A percentile compares a stretch with the other conserved stretches of the same genome.
Evolutionary conservation across 2,888 invertebrate genomes (phyloP).

Genomic region (Charanyca ferruginea): DNA sequence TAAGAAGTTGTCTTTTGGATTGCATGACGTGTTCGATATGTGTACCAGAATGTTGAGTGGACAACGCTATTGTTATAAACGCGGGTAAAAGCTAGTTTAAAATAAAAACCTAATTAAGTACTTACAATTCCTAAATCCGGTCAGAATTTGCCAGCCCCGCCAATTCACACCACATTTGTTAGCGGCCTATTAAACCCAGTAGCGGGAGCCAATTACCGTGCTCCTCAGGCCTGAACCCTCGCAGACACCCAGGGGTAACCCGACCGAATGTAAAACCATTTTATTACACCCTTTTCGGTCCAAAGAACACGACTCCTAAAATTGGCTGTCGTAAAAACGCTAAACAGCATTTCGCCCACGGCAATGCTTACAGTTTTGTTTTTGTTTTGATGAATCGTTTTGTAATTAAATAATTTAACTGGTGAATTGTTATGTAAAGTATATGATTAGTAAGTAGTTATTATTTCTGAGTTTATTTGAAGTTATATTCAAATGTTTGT

Average conservation of each 20-base stretch:
- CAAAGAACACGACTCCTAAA: slow-evolving; percentile 63
- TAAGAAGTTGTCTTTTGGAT: too few relatives aligned
- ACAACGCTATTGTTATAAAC: too few relatives aligned
- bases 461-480: not conserved
- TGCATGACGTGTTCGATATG: too few relatives aligned
- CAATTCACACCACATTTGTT: slow-evolving; percentile 85
- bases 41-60: too few relatives aligned
- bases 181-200: slow-evolving; percentile 81
- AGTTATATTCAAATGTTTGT: not conserved
- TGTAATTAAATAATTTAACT: slow-evolving; percentile 59
- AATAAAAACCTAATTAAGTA: not conserved
- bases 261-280: slow-evolving; percentile 67
- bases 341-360: slow-evolving; percentile 69
- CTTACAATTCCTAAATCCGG: slow-evolving; percentile 54
- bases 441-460: not conserved
- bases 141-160: slow-evolving; percentile 48
- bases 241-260: slow-evolving; percentile 64
- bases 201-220: slow-evolving; percentile 82
- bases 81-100: not conserved
- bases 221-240: slow-evolving; percentile 66
- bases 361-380: slow-evolving; percentile 50
- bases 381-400: slow-evolving; percentile 60
- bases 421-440: slow-evolving; percentile 13
- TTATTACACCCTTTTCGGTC: slow-evolving; percentile 44
- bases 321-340: slow-evolving; percentile 68